These are phyloP conservation scores for Dendronephthya gigantea DNA, from an alignment of 64 coral and sea anemone genomes.

Conservation along the genomic window DNA sequence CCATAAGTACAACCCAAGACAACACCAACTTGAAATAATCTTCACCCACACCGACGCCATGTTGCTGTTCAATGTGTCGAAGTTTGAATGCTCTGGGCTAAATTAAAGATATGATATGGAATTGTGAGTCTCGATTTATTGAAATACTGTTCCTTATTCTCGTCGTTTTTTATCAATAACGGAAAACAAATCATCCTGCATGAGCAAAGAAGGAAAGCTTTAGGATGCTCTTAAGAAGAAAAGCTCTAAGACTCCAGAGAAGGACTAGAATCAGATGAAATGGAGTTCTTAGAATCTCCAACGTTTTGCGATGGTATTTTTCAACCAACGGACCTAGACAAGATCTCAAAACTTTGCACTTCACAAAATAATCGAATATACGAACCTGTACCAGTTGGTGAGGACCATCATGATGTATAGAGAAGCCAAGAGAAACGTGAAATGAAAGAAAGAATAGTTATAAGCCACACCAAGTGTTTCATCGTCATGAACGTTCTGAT, in stretches of 20 bases:
- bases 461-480: conserved; percentile 59
- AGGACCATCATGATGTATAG: conserved; percentile 98
- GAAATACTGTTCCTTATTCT: not conserved
- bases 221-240: too few species aligned
- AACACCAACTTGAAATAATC: conserved; percentile 83
- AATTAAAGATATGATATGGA: not conserved
- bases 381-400: conserved; percentile 97
- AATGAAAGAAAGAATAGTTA: conserved; percentile 92
- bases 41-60: conserved; percentile 97
- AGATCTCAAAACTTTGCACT: too few species aligned
- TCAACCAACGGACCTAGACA: too few species aligned
- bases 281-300: too few species aligned
- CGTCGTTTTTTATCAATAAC: too few species aligned
- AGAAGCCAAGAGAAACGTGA: conserved; percentile 86
- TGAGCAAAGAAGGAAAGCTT: too few species aligned
- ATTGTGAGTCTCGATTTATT: not conserved
- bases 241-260: too few species aligned
- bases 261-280: too few species aligned
- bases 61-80: conserved; percentile 85
- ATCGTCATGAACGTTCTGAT: conserved; percentile 77
- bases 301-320: too few species aligned
- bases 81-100: conserved; percentile 70
- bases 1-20: conserved; percentile 73
- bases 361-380: not conserved
- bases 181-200: too few species aligned